These are phyloP conservation scores for Uropsilus gracilis DNA, from an alignment of 2,113 vertebrate genomes.

Conservation along the genomic window DNA sequence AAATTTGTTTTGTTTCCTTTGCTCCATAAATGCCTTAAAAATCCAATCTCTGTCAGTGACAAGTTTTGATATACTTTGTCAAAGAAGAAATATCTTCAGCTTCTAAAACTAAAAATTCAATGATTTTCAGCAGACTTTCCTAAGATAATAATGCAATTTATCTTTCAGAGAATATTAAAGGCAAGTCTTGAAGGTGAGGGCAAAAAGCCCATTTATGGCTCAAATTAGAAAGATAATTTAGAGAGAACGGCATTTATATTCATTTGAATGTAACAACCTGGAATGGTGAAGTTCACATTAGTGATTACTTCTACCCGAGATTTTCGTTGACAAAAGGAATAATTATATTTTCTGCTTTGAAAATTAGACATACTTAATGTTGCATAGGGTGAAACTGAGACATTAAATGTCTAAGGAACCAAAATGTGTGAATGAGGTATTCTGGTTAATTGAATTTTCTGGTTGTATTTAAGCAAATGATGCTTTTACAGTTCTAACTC, in stretches of 20 bases:
- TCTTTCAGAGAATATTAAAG: slow-evolving; percentile 80
- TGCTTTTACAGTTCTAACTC: neutral
- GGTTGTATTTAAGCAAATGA: slow-evolving; percentile 40
- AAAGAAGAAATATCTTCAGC: slow-evolving; percentile 81
- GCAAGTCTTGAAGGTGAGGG: slow-evolving; percentile 75
- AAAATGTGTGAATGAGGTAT: neutral
- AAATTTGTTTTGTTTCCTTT: slow-evolving; percentile 75
- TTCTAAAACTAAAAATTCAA: slow-evolving; percentile 75
- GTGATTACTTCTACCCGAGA: slow-evolving; percentile 53
- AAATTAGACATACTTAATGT: slow-evolving; percentile 54
- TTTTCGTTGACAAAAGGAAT: slow-evolving; percentile 67
- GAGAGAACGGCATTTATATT: slow-evolving; percentile 58
- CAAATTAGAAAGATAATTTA: slow-evolving; percentile 78
- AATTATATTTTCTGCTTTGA: slow-evolving; percentile 49
- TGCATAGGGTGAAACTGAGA: neutral
- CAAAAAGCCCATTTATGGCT: slow-evolving; percentile 71
- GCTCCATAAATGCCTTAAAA: slow-evolving; percentile 73
- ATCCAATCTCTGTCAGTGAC: slow-evolving; percentile 78
- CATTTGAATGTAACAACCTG: slow-evolving; percentile 73
- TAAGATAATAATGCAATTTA: slow-evolving; percentile 85
- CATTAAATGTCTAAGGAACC: neutral
- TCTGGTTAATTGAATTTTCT: slow-evolving; percentile 40
- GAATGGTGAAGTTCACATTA: slow-evolving; percentile 54
- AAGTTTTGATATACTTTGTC: slow-evolving; percentile 83
- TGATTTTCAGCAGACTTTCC: slow-evolving; percentile 77